Base-by-base conservation (phyloP, 2,797 vertebrate genomes). In the Taenioides sp. region DNA sequence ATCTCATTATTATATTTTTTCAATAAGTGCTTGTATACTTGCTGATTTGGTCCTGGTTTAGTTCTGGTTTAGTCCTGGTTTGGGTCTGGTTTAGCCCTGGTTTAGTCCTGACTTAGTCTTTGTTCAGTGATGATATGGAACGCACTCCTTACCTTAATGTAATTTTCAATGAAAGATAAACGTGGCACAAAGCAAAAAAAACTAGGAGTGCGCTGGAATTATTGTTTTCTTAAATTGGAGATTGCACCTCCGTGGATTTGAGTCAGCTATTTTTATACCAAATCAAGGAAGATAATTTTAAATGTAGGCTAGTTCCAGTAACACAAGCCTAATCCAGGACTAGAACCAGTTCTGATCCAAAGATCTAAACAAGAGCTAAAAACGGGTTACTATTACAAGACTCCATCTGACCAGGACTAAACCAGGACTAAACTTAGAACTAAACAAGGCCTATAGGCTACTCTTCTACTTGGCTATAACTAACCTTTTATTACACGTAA, bases 401-500 rank as follows among this genome's bases (percentile, higher is more conserved):
- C 37, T 27, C 55, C 25, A 10, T 5, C 22, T 59, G 14, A 43
- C 64, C 25, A 65, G 7, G 43, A 65, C 23, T 27, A 66, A 28
- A 62, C 40, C 2, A 63, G 34, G 11, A n/a, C 34, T 27, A 27
- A 27, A 27, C 25, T 27, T 49, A 65, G 37, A 65, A 37, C 34
- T 43, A 64, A 64, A 62, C 40, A 23, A 64, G 40, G 14, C 14
- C 40, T 50, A 65, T 6, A 65, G 43, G 50, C n/a, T 54, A 54
- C 17, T 20, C 20, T n/a, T 1, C 6, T 59, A 16, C 25, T 10
- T n/a, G 28, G 31, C 59, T 34, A 10, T 34, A 28, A 60, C 58
- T 28, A 60, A 31, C 27, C 27, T 28, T 37, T 34, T 37, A 62
- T 20, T n/a, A 31, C 61, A n/a, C 3, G 7, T 6, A 40, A 63